A percentile compares a stretch with the other conserved stretches of the same genome.
Conservation (phyloP, 2,113 vertebrate genomes). For the Eclectus roratus region DNA sequence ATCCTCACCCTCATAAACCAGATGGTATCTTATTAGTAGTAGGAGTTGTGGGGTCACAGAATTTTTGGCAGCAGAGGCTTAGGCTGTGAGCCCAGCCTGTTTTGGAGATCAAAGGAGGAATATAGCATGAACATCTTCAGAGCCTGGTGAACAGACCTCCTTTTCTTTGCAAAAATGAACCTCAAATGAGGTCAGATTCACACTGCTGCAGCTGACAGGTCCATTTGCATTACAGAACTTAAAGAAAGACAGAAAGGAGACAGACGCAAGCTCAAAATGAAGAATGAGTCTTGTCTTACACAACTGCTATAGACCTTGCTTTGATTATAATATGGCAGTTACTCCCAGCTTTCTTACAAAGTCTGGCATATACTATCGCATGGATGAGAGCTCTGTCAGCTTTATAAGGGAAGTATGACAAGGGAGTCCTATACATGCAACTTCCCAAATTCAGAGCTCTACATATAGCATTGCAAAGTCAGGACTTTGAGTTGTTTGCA, state of each 20-base stretch:
- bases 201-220: neutral
- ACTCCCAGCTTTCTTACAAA: neutral
- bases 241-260: neutral
- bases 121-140: conserved; percentile 5
- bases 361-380: neutral
- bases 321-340: neutral
- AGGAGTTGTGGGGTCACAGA: neutral
- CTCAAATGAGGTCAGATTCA: conserved; percentile 27
- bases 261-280: neutral
- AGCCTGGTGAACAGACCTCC: conserved; percentile 18
- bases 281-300: neutral
- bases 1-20: neutral
- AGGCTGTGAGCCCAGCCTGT: conserved; percentile 6
- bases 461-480: neutral
- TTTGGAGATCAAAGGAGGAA: conserved; percentile 27
- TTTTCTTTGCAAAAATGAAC: conserved; percentile 9
- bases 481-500: neutral
- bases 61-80: conserved; percentile 18
- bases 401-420: neutral
- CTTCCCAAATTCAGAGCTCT: neutral
- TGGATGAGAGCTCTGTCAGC: neutral
- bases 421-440: neutral
- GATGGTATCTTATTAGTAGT: conserved; percentile 3
- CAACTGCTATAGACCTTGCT: neutral
- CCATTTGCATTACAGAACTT: neutral